Percentiles rank a stretch among this genome's conserved stretches.
Conservation (phyloP, 2,888 invertebrate genomes). For the Empis livida region DNA sequence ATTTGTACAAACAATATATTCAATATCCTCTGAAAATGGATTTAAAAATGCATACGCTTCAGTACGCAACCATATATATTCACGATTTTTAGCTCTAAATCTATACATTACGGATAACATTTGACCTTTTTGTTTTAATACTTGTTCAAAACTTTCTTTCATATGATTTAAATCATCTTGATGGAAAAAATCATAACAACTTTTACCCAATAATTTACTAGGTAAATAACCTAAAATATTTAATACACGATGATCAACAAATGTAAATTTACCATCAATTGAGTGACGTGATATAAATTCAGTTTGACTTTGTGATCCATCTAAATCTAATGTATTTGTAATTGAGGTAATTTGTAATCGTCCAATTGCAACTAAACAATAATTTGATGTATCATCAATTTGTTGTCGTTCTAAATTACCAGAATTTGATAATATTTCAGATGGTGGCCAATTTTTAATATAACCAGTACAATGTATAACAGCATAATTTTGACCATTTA, state of each 20-base stretch:
- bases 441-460: constrained; percentile 95
- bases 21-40: constrained; percentile 91
- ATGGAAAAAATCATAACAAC: constrained; percentile 90
- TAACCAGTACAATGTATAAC: constrained; percentile 97
- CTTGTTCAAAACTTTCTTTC: constrained; percentile 92
- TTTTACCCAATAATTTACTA: constrained; percentile 79
- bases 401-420: constrained; percentile 67
- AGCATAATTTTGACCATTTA: constrained; percentile 87
- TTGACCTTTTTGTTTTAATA: constrained; percentile 84
- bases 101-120: constrained; percentile 87
- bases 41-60: constrained; percentile 91
- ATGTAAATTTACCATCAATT: constrained; percentile 89
- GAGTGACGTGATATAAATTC: constrained; percentile 92
- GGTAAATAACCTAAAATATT: constrained; percentile 79
- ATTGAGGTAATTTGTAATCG: constrained; percentile 44
- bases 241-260: constrained; percentile 88
- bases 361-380: constrained; percentile 91
- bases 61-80: constrained; percentile 87
- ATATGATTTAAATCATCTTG: constrained; percentile 87
- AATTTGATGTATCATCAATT: constrained; percentile 61
- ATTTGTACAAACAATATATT: constrained; percentile 94
- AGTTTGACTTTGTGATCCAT: constrained; percentile 61
- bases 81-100: constrained; percentile 82
- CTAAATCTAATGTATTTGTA: constrained; percentile 74
- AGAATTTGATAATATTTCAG: constrained; percentile 57